Base-by-base conservation (phyloP, 1,140 invertebrate species). In the Chironomus tepperi region DNA sequence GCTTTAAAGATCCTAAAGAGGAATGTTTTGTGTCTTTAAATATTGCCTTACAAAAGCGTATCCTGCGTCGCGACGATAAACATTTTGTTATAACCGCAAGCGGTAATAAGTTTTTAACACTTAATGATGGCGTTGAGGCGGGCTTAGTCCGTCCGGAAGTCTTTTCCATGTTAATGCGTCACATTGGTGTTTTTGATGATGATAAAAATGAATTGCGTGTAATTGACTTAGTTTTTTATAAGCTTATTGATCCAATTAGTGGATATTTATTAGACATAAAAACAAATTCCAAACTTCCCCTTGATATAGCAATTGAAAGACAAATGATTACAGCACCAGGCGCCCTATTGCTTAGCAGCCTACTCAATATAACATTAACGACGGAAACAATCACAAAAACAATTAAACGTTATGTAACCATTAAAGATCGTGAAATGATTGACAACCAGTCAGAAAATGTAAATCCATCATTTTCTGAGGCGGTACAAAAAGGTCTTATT, bases 1-100 rank as follows among this genome's bases (percentile, higher is more conserved):
- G 90, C 73, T 93, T 96, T 79, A 90, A 89, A 78, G 91, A 95
- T 81, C 89, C 91, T 0, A 84, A 88, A 75, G 90, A 88, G 57
- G 89, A 87, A 6, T 90, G 93, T 79, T 90, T 89, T 77, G 84
- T 97, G 21, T 93, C 89, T 78, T 89, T 97, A 74, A 92, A 94
- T 79, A 86, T 88, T 74, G 94, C 95, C 24, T 79, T 94, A 57
- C 85, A 88, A 75, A 90, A 89, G 78, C 91, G 90, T 76, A 81
- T 93, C 47, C 86, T 95, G 65, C 88, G 90, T 78, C 87, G 89
- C 64, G 89, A 88, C 76, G 86, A 89, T 24, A 86, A 85, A 18
- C 87, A 88, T 77, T 87, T 86, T 70, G 87, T 89, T 75, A 85
- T 94, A 64, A 90, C 94, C 82, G 85, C 87, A 1, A 88, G 88